Percentiles rank a stretch among this genome's conserved stretches.
These are phyloP conservation scores for Theonella swinhoei DNA, from an alignment of 37 sponge, comb jelly and placozoan genomes.

Conservation along the genomic window DNA sequence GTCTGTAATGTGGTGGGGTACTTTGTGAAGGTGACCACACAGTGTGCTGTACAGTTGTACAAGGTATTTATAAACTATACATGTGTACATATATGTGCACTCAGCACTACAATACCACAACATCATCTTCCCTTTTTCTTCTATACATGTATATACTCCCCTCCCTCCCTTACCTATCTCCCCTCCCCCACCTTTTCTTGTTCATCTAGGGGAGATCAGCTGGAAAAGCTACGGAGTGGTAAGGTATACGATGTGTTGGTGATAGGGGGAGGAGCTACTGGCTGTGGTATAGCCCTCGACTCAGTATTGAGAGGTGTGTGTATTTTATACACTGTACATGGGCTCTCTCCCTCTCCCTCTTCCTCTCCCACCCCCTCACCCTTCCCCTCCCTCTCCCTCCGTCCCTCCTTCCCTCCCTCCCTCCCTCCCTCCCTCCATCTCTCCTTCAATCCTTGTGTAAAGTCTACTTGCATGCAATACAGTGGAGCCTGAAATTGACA, in stretches of 20 bases:
- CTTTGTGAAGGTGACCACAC: too few relatives aligned
- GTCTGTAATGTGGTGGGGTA: too few relatives aligned
- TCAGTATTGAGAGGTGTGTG: constrained; percentile 80
- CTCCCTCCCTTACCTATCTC: neutral
- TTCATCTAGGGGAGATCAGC: constrained; percentile 66
- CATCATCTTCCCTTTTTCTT: too few relatives aligned
- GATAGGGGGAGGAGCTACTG: constrained; percentile 98
- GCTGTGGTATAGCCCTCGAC: constrained; percentile 96
- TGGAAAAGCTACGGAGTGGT: constrained; percentile 50
- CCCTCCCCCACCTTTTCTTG: neutral
- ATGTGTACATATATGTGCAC: too few relatives aligned
- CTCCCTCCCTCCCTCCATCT: constrained; percentile 4
- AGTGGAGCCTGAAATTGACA: too few relatives aligned
- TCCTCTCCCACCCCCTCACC: neutral
- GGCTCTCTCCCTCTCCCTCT: constrained; percentile 4
- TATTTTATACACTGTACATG: neutral
- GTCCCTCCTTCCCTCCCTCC: constrained; percentile 18
- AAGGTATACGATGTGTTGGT: constrained; percentile 94
- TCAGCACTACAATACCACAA: too few relatives aligned
- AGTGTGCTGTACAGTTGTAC: too few relatives aligned
- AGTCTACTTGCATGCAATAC: too few relatives aligned
- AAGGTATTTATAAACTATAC: too few relatives aligned
- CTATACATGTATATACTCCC: neutral
- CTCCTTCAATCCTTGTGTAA: neutral
- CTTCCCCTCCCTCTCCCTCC: neutral